phyloP scores from a whole-genome alignment of 2,888 invertebrate species.

The Andrena camellia region DNA sequence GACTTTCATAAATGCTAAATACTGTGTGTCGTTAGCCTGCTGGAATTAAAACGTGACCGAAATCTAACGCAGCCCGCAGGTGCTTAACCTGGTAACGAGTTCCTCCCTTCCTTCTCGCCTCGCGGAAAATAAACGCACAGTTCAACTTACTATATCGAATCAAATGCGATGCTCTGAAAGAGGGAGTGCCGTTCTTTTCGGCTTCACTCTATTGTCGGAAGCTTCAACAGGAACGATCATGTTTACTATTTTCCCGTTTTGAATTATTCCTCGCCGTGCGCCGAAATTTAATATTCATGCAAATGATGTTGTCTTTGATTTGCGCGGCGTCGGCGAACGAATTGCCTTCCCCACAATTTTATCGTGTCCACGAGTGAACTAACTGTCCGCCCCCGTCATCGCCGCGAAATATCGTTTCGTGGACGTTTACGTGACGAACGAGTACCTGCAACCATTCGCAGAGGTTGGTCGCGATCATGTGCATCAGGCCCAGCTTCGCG shows the following conservation, averaged over 20 bases:
- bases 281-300: conserved; percentile 24
- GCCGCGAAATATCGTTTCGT: not conserved
- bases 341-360: no score
- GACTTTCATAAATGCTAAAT: conserved; percentile 50
- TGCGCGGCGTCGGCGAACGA: not conserved
- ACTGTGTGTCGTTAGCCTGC: conserved; percentile 44
- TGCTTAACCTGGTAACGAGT: conserved; percentile 20
- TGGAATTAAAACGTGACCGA: conserved; percentile 57
- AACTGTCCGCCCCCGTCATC: not conserved
- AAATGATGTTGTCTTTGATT: not conserved
- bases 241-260: conserved; percentile 5
- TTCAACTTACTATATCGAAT: no score
- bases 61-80: conserved; percentile 44
- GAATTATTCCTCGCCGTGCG: not conserved
- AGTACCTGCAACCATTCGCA: conserved; percentile 95
- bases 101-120: not conserved
- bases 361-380: not conserved
- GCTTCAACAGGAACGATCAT: not conserved
- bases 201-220: not conserved
- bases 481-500: conserved; percentile 96
- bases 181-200: not conserved
- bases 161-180: no score
- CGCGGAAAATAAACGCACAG: not conserved
- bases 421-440: not conserved
- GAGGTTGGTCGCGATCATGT: conserved; percentile 96